A percentile compares a stretch with the other conserved stretches of the same genome.
Conservation (phyloP, 1,140 invertebrate species). For the Ceratina calcarata region DNA sequence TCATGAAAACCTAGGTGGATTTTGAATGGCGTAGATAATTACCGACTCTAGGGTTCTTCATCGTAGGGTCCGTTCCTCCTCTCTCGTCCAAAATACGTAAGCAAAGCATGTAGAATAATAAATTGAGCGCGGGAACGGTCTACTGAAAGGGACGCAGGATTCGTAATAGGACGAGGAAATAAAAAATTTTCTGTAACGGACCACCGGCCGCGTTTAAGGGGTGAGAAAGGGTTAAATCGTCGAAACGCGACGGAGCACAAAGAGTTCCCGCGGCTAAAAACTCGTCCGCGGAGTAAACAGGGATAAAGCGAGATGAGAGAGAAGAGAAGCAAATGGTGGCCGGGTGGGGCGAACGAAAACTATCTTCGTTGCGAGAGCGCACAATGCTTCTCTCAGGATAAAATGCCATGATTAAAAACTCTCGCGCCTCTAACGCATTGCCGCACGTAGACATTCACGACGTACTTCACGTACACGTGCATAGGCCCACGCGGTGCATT, state of each 20-base stretch:
- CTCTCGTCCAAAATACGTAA: too few species aligned
- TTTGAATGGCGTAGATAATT: too few species aligned
- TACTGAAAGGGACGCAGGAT: background rate
- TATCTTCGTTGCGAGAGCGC: conserved; percentile 15
- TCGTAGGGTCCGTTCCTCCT: too few species aligned
- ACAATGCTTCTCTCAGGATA: conserved; percentile 42
- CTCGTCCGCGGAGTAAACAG: conserved; percentile 12
- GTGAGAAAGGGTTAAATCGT: conserved; percentile 36
- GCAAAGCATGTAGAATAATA: background rate
- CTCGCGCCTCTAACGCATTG: conserved; percentile 5
- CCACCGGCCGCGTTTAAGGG: conserved; percentile 32
- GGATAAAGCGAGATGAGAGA: background rate
- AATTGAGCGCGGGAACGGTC: too few species aligned
- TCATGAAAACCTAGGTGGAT: background rate
- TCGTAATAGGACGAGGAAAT: too few species aligned
- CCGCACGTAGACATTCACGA: background rate
- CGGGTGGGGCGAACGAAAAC: conserved; percentile 11
- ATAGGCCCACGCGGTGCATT: background rate
- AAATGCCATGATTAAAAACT: conserved; percentile 52
- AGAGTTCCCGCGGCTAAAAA: conserved; percentile 1
- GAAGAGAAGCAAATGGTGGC: too few species aligned
- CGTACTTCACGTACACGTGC: background rate
- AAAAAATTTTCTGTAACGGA: conserved; percentile 8
- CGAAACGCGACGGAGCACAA: conserved; percentile 12
- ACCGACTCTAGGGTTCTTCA: too few species aligned